Evolutionary conservation across 2,888 invertebrate genomes (phyloP).

Genomic region (Tipula unca): DNA sequence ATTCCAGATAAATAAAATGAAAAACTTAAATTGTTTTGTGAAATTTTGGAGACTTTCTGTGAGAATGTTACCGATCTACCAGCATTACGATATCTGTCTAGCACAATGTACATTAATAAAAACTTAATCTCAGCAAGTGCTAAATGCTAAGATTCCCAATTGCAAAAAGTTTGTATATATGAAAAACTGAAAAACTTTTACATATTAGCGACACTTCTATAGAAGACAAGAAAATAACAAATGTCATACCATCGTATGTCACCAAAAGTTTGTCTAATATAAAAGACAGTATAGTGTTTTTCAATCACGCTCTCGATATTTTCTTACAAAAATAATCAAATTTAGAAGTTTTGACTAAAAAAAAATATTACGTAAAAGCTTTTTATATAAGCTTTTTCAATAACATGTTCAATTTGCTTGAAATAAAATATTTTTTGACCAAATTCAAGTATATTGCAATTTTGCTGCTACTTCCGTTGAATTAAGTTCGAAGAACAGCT

Average conservation of each 20-base stretch:
- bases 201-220: background rate
- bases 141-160: too few species aligned
- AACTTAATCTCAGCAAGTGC: too few species aligned
- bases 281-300: background rate
- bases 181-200: background rate
- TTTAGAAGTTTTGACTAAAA: background rate
- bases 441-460: too few species aligned
- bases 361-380: background rate
- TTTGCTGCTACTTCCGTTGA: background rate
- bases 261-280: background rate
- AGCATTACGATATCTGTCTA: too few species aligned
- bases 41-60: too few species aligned
- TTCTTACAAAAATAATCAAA: background rate
- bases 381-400: background rate
- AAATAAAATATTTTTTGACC: too few species aligned
- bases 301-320: background rate
- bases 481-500: background rate
- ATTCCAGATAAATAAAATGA: too few species aligned
- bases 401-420: background rate
- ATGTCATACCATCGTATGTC: background rate
- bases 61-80: too few species aligned
- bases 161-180: too few species aligned
- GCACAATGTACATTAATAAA: too few species aligned
- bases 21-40: too few species aligned
- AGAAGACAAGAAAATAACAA: background rate